phyloP scores from a whole-genome alignment of 2,113 vertebrate species.

The Haplochromis vanheusdeni region DNA sequence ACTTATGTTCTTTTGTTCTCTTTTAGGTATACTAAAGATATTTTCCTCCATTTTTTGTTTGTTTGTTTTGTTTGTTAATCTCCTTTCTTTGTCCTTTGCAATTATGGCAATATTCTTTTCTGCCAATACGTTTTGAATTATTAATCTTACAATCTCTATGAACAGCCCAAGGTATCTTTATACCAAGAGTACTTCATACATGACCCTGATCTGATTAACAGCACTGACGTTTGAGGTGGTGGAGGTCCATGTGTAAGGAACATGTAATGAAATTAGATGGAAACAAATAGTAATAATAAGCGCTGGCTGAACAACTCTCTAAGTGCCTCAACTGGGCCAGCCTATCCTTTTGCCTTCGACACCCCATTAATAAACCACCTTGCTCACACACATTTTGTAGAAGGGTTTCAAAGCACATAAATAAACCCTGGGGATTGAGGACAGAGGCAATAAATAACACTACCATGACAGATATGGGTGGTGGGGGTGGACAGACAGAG shows the following conservation, averaged over 20 bases:
- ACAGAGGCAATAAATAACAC: conserved; percentile 48
- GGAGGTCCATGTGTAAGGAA: neutral
- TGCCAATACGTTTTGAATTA: neutral
- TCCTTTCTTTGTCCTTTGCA: neutral
- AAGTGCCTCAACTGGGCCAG: neutral
- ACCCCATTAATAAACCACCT: conserved; percentile 31
- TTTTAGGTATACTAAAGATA: neutral
- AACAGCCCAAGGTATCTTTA: neutral
- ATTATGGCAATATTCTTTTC: neutral
- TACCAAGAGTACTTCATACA: neutral
- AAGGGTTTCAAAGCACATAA: conserved; percentile 32
- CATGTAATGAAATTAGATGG: neutral
- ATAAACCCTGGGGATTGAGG: conserved; percentile 38
- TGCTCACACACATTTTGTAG: neutral
- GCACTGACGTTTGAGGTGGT: neutral
- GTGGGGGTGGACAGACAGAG: neutral
- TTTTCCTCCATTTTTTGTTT: neutral
- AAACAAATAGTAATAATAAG: neutral
- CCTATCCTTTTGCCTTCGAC: neutral
- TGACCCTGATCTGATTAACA: neutral
- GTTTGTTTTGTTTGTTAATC: neutral
- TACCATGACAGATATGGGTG: conserved; percentile 29
- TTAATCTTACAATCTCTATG: neutral
- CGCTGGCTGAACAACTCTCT: neutral
- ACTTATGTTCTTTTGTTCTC: neutral